Conservation (phyloP, 2,113 vertebrate species). For the Stegostoma tigrinum region DNA sequence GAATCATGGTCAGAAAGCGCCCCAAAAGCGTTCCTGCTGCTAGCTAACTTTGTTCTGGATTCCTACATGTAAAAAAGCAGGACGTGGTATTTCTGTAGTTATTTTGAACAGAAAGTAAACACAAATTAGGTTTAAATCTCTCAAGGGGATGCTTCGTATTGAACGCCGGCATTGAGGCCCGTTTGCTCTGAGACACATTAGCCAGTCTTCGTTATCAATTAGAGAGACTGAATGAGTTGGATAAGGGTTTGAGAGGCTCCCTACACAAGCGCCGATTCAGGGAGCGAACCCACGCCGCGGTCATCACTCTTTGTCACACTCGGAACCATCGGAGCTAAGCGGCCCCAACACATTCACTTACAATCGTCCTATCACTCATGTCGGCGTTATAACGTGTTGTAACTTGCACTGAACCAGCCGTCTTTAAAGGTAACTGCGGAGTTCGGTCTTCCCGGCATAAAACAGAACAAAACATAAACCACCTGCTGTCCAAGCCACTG, state of each 20-base stretch:
- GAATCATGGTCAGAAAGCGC: background rate
- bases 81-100: too few relatives aligned
- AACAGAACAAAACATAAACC: background rate
- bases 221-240: background rate
- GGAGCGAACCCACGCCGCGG: background rate
- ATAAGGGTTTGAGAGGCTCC: too few relatives aligned
- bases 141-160: background rate
- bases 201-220: too few relatives aligned
- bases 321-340: background rate
- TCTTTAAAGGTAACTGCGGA: conserved; percentile 2
- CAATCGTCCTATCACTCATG: conserved; percentile 11
- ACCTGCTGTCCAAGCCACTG: background rate
- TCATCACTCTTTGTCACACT: background rate
- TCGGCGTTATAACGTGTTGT: background rate
- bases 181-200: background rate
- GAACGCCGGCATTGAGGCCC: too few relatives aligned
- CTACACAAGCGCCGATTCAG: too few relatives aligned
- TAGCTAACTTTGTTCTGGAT: background rate
- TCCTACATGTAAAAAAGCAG: background rate
- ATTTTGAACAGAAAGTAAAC: background rate
- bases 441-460: background rate
- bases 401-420: background rate
- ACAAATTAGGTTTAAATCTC: background rate
- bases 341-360: background rate
- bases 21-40: background rate